Base-by-base conservation (phyloP, 2,888 invertebrate species). In the Terebella lapidaria region DNA sequence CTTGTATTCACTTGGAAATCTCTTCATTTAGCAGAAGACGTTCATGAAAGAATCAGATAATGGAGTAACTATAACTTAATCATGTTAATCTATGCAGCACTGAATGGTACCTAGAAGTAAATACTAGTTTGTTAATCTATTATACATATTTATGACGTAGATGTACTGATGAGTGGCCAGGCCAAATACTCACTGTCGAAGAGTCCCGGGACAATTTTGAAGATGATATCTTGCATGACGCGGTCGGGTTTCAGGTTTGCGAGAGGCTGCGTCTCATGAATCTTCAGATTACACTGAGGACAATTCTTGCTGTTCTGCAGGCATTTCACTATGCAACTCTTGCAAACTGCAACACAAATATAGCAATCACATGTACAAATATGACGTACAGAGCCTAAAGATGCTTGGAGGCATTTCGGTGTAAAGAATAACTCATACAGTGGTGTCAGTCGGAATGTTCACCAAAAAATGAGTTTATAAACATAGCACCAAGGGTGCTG, bases 311-410 rank as follows among this genome's bases (percentile, higher is more conserved):
- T 76, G 54, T 70, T 75, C 66, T 78, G 76, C 3, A 79, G 70
- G 65, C 76, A 75, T 61, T 77, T 78, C 54, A 80, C 78, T 51
- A 80, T 78, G 63, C 79, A 80, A 57, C 77, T 78, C 65, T 77
- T 78, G 66, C 79, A 80, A 64, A 79, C 79, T 79, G 72, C 47
- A 71, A 72, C 42, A 35, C n/a, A n/a, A n/a, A n/a, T n/a, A n/a
- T n/a, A n/a, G n/a, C n/a, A n/a, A n/a, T n/a, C n/a, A n/a, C n/a
- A n/a, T n/a, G n/a, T n/a, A n/a, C n/a, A n/a, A n/a, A n/a, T n/a
- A n/a, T n/a, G n/a, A n/a, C n/a, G n/a, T n/a, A n/a, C n/a, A n/a
- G n/a, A n/a, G n/a, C n/a, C n/a, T n/a, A n/a, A n/a, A n/a, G n/a
- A n/a, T n/a, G n/a, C n/a, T n/a, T n/a, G n/a, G n/a, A n/a, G n/a